phyloP scores from a whole-genome alignment of 1,140 invertebrate species.

The Dreissena rostriformis region DNA sequence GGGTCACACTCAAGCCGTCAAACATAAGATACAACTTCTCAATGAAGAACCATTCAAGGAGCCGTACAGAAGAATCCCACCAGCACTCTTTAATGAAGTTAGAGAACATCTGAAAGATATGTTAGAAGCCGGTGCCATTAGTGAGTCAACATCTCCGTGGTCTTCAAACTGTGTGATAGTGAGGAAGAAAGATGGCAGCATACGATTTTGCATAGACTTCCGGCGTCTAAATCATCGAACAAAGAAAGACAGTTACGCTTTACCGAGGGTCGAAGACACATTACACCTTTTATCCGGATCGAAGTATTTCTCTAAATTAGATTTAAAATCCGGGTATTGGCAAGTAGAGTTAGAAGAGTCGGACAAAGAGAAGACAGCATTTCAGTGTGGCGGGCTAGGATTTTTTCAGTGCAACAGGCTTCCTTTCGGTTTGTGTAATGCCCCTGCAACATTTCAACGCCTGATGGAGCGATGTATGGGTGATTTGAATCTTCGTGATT shows the following conservation, averaged over 20 bases:
- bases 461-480: conserved; percentile 27
- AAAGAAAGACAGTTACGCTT: conserved; percentile 37
- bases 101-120: conserved; percentile 4
- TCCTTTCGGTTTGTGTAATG: conserved; percentile 65
- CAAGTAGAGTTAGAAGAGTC: conserved; percentile 12
- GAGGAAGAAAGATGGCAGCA: conserved; percentile 80
- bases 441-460: conserved; percentile 18
- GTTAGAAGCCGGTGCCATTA: not conserved
- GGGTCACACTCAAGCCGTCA: too few relatives aligned
- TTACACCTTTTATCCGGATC: conserved; percentile 28
- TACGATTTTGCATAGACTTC: conserved; percentile 80
- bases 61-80: conserved; percentile 15
- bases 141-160: conserved; percentile 4
- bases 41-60: conserved; percentile 24
- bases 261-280: conserved; percentile 63
- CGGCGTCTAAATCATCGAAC: not conserved
- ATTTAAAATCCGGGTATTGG: conserved; percentile 80
- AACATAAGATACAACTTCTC: not conserved
- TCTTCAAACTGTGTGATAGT: conserved; percentile 82
- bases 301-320: conserved; percentile 11
- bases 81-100: not conserved
- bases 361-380: conserved; percentile 55
- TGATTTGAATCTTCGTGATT: conserved; percentile 6
- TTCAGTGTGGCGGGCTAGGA: conserved; percentile 42
- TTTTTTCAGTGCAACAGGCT: conserved; percentile 18